phyloP scores from a whole-genome alignment of 37 sponge, comb jelly and placozoan species.

The Haliclona indistincta region DNA sequence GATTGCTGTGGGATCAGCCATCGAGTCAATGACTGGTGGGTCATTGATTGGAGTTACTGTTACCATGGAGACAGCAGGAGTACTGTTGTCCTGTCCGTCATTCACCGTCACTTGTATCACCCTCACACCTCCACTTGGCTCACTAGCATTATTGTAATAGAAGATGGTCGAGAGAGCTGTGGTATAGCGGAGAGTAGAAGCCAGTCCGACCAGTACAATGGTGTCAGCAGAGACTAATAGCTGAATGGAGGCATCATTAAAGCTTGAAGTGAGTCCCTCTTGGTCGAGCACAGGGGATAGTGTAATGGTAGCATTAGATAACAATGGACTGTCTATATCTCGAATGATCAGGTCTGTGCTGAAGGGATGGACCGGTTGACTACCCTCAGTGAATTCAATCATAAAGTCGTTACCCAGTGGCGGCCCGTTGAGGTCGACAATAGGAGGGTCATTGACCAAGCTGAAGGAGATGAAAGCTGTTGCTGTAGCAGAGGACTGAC shows the following conservation, averaged over 20 bases:
- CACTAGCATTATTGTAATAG: conserved; percentile 60
- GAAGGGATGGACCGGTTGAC: conserved; percentile 12
- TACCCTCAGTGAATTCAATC: conserved; percentile 37
- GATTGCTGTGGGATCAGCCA: neutral
- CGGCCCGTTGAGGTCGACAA: conserved; percentile 72
- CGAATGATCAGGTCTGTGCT: conserved; percentile 11
- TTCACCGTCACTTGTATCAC: conserved; percentile 16
- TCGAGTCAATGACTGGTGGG: conserved; percentile 17
- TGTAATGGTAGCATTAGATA: conserved; percentile 4
- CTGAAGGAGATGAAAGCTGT: conserved; percentile 49
- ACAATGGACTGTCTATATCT: conserved; percentile 54
- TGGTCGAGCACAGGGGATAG: neutral
- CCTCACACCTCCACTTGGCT: conserved; percentile 38
- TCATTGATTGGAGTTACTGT: conserved; percentile 41
- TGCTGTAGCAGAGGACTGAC: conserved; percentile 15
- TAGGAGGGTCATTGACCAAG: conserved; percentile 71
- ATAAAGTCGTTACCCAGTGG: conserved; percentile 33
- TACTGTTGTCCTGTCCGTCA: conserved; percentile 46
- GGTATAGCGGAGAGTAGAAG: conserved; percentile 6
- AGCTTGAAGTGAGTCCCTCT: conserved; percentile 28
- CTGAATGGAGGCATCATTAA: neutral
- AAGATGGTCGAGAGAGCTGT: conserved; percentile 10
- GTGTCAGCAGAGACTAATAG: neutral
- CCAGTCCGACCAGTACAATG: conserved; percentile 25
- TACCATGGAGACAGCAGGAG: conserved; percentile 12